Percentiles rank a stretch among this genome's conserved stretches.
phyloP scores from a whole-genome alignment of 1,140 invertebrate species.

The Thrips palmi region DNA sequence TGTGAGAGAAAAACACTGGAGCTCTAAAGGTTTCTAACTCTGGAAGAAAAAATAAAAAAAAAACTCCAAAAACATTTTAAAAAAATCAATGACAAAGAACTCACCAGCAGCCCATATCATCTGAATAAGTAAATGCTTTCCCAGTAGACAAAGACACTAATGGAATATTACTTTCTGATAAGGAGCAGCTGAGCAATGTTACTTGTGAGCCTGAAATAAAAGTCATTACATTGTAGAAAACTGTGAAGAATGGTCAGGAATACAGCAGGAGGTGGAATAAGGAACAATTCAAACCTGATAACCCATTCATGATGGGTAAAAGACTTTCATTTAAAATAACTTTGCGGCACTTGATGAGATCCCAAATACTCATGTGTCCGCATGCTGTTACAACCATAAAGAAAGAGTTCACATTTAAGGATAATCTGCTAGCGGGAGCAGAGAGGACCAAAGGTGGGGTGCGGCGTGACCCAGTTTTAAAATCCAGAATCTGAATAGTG shows the following conservation, averaged over 20 bases:
- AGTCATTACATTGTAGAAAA: constrained; percentile 1
- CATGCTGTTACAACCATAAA: constrained; percentile 23
- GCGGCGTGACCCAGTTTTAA: constrained; percentile 30
- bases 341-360: background rate
- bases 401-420: constrained; percentile 19
- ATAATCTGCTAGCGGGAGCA: constrained; percentile 31
- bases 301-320: background rate
- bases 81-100: constrained; percentile 15
- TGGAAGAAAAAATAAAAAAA: background rate
- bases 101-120: constrained; percentile 44
- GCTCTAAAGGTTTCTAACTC: background rate
- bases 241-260: constrained; percentile 2
- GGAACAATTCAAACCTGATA: background rate
- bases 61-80: constrained; percentile 2
- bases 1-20: constrained; percentile 7
- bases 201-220: constrained; percentile 7
- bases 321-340: background rate
- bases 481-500: constrained; percentile 40
- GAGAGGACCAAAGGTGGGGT: constrained; percentile 42
- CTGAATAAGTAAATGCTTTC: constrained; percentile 43
- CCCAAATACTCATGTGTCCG: constrained; percentile 23
- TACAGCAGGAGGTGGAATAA: background rate
- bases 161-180: constrained; percentile 39
- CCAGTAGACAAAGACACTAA: constrained; percentile 44
- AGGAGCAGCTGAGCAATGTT: constrained; percentile 21